Evolutionary conservation across 2,113 vertebrate species (phyloP).

Genomic region (Sapajus apella): DNA sequence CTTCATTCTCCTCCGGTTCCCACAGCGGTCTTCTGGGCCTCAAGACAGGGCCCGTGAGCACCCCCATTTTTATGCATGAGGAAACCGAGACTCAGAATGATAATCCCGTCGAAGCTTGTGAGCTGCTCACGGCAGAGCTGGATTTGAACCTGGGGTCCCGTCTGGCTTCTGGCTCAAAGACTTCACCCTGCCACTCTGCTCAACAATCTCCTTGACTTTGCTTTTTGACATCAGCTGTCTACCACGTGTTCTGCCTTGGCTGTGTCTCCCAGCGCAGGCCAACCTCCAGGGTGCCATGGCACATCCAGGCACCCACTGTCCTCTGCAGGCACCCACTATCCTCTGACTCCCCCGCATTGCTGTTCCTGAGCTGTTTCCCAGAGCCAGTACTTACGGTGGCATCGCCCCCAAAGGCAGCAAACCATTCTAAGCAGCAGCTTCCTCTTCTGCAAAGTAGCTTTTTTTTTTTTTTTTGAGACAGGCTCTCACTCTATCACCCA

Average conservation of each 20-base stretch:
- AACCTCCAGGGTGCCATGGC: fast-evolving
- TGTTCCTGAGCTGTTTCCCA: not conserved
- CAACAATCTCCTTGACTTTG: not conserved
- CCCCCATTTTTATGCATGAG: not conserved
- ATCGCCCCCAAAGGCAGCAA: not conserved
- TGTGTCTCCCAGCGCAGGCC: too few relatives aligned
- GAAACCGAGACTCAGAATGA: not conserved
- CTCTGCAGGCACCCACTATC: too few relatives aligned
- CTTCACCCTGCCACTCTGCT: too few relatives aligned
- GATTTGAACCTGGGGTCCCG: not conserved
- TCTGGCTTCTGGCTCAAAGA: not conserved
- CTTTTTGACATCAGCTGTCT: not conserved
- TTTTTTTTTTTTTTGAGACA: not conserved
- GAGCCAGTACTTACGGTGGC: not conserved
- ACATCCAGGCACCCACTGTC: not conserved
- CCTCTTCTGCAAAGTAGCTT: not conserved
- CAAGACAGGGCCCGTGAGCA: not conserved
- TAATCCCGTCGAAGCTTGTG: too few relatives aligned
- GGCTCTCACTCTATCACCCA: not conserved
- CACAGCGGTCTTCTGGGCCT: not conserved
- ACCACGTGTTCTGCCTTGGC: too few relatives aligned
- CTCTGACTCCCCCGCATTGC: not conserved
- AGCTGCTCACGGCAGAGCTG: not conserved
- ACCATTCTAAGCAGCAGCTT: not conserved
- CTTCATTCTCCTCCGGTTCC: too few relatives aligned